Conservation (phyloP, 2,888 invertebrate species). For the Hyposoter didymator region DNA sequence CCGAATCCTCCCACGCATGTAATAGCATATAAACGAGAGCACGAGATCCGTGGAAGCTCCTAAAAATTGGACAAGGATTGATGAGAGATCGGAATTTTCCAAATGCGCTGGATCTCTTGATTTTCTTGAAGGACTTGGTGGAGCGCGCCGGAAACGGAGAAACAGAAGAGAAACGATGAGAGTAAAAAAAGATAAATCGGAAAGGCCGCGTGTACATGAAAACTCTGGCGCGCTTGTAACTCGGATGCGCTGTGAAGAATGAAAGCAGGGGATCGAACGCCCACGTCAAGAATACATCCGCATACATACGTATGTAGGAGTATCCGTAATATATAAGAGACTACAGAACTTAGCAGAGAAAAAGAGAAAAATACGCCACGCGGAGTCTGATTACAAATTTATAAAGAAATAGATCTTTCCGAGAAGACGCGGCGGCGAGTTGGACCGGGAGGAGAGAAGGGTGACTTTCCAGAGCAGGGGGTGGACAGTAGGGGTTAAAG, state of each 20-base stretch:
- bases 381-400: constrained; percentile 77
- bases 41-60: constrained; percentile 13
- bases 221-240: constrained; percentile 2
- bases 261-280: constrained; percentile 28
- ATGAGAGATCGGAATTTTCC: constrained; percentile 15
- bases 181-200: constrained; percentile 45
- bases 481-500: constrained; percentile 42
- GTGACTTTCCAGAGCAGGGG: constrained; percentile 36
- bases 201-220: constrained; percentile 28
- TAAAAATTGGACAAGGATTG: constrained; percentile 16
- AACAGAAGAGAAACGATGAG: constrained; percentile 17
- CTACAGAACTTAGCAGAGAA: constrained; percentile 55
- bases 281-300: constrained; percentile 1
- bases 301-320: constrained; percentile 4
- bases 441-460: constrained; percentile 37
- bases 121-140: constrained; percentile 7
- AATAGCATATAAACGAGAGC: background rate
- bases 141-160: constrained; percentile 17
- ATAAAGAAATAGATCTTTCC: constrained; percentile 76
- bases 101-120: background rate
- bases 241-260: constrained; percentile 27
- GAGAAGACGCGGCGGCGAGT: constrained; percentile 67
- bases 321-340: constrained; percentile 29
- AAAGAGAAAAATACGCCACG: constrained; percentile 66
- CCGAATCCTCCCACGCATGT: constrained; percentile 8